phyloP scores from a whole-genome alignment of 2,113 vertebrate genomes.

The Platichthys stellatus region DNA sequence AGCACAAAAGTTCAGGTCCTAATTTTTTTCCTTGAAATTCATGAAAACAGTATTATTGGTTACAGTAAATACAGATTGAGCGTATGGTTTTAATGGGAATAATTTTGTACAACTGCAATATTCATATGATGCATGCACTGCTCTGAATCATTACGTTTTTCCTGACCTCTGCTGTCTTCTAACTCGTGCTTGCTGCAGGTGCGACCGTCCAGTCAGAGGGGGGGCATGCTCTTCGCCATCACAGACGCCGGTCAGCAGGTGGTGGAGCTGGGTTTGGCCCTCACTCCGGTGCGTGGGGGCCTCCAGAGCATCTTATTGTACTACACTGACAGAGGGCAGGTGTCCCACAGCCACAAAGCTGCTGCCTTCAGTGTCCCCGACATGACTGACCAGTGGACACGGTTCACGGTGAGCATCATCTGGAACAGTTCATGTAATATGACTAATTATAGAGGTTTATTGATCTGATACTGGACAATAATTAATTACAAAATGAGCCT shows the following conservation, averaged over 20 bases:
- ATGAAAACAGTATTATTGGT: not conserved
- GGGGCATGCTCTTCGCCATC: slow-evolving; percentile 92
- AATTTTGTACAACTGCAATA: not conserved
- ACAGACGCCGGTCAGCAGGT: slow-evolving; percentile 91
- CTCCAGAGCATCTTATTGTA: slow-evolving; percentile 90
- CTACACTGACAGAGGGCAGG: slow-evolving; percentile 86
- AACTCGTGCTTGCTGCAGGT: slow-evolving; percentile 40
- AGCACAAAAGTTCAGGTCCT: not conserved
- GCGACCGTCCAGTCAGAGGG: slow-evolving; percentile 80
- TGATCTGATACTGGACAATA: too few species aligned
- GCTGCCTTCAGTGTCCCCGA: slow-evolving; percentile 89
- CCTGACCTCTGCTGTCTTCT: not conserved
- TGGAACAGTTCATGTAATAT: not conserved
- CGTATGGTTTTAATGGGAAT: too few species aligned
- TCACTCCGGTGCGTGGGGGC: slow-evolving; percentile 85
- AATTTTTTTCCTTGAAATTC: too few species aligned
- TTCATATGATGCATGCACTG: not conserved
- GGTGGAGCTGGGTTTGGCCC: slow-evolving; percentile 90
- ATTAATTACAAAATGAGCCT: too few species aligned
- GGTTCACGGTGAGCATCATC: slow-evolving; percentile 78
- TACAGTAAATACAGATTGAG: too few species aligned
- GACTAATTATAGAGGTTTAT: too few species aligned
- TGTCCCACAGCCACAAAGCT: slow-evolving; percentile 85
- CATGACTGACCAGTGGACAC: slow-evolving; percentile 93
- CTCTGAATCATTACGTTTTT: too few species aligned